Conservation (phyloP, 2,113 vertebrate species). For the Sebastes schlegelii region DNA sequence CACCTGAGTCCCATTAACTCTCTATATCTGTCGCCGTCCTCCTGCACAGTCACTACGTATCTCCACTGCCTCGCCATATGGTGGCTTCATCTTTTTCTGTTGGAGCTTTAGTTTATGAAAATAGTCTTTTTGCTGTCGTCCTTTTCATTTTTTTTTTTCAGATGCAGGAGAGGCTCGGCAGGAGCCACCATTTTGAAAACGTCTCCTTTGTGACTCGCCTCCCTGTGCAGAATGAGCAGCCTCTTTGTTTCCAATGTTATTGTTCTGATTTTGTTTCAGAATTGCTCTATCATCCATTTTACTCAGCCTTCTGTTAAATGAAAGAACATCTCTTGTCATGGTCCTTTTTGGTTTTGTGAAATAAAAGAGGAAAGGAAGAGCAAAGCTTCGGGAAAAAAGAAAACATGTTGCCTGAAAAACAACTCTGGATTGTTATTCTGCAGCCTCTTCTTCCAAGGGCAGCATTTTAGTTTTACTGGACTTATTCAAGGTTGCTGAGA, state of each 20-base stretch:
- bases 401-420: conserved; percentile 9
- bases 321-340: conserved; percentile 47
- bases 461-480: not conserved
- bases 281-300: conserved; percentile 56
- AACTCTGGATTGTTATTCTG: not conserved
- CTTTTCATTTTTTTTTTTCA: conserved; percentile 45
- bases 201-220: conserved; percentile 39
- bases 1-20: conserved; percentile 81
- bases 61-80: conserved; percentile 57
- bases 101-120: conserved; percentile 59
- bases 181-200: conserved; percentile 36
- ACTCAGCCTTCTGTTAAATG: conserved; percentile 21
- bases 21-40: conserved; percentile 58
- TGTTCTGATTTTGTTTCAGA: conserved; percentile 56
- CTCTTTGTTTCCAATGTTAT: conserved; percentile 58
- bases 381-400: conserved; percentile 31
- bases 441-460: not conserved
- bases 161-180: conserved; percentile 21
- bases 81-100: conserved; percentile 51
- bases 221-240: conserved; percentile 40
- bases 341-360: conserved; percentile 30
- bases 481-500: conserved; percentile 13
- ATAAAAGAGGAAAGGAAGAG: conserved; percentile 17
- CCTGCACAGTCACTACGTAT: conserved; percentile 45
- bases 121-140: conserved; percentile 36